Evolutionary conservation across 2,888 invertebrate genomes (phyloP), one percentile per base, ranked within the genome.

Genomic region (Choreutis nemorana): DNA sequence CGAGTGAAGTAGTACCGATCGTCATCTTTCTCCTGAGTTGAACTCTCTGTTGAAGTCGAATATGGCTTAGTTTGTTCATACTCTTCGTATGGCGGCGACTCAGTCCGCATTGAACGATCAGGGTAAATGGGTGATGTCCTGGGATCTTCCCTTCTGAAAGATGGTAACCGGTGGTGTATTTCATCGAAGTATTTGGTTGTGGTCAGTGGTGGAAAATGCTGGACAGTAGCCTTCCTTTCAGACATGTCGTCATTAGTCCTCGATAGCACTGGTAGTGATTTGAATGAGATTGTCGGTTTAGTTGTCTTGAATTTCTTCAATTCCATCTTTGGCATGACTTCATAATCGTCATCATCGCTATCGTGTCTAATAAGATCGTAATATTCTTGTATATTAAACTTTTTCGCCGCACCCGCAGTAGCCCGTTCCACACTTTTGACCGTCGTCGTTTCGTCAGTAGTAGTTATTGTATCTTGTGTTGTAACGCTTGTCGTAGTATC

Each of bases 191-290:
- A n/a, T n/a, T n/a, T n/a, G n/a, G n/a, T n/a, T n/a, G 54, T 3
- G 40, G 42, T 30, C n/a, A 49, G 46, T 2, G 77, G 77, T 9
- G 77, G 75, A 42, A 77, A 78, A 42, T 71, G 73, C 35, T 75
- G 71, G 3, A 77, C 33, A 1, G 75, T 73, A 1, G 68, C 58
- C 27, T 56, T 56, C 26, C 72, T 52, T 3, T 66, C 63, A 0
- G 65, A 55, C 10, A 39, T 2, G 44, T 41, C 25, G 42, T 45
- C 8, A 48, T 45, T 6, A 22, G 15, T 20, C 20, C 10, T 10
- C n/a, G 5, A 15, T 10, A 8, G 15, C 13, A 10, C 24, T 6
- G 12, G n/a, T 22, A 10, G 15, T n/a, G 15, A 9, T 14, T 14
- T 15, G 9, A 18, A 3, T 9, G 14, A 16, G 11, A 14, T 10